A percentile compares a stretch with the other conserved stretches of the same genome.
Evolutionary conservation across 1,140 invertebrate genomes (phyloP).

Genomic region (Euborellia annulipes): DNA sequence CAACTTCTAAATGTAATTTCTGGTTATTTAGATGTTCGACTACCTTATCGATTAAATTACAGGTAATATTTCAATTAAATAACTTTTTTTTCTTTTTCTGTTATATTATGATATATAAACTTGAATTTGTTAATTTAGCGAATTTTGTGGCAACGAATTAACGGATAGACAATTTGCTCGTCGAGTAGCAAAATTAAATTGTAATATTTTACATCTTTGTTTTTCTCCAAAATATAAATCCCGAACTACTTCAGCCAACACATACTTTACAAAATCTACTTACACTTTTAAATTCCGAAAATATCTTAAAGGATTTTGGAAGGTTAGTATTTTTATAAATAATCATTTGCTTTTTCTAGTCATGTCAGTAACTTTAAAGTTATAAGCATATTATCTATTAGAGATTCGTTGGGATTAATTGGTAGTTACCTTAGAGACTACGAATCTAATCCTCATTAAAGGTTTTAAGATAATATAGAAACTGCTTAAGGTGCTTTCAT

Average conservation of each 20-base stretch:
- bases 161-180: conserved; percentile 53
- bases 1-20: conserved; percentile 66
- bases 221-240: conserved; percentile 58
- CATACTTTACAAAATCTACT: conserved; percentile 59
- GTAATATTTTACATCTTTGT: conserved; percentile 66
- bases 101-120: conserved; percentile 11
- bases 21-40: conserved; percentile 54
- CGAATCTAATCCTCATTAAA: no score
- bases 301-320: conserved; percentile 51
- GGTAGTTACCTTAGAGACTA: no score
- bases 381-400: conserved; percentile 17
- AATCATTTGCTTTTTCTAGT: conserved; percentile 11
- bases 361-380: conserved; percentile 20
- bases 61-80: conserved; percentile 31
- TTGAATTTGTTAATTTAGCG: conserved; percentile 35
- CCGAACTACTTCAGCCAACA: conserved; percentile 42
- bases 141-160: conserved; percentile 54
- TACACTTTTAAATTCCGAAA: conserved; percentile 45
- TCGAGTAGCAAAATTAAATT: conserved; percentile 60
- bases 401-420: no score
- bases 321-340: conserved; percentile 34
- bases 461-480: no score
- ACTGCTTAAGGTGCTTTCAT: no score
- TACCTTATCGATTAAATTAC: conserved; percentile 59
- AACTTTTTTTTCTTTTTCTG: not conserved